These are phyloP conservation scores for Coracias cyanogaster DNA, from an alignment of 2,797 vertebrate genomes.

Conservation along the genomic window DNA sequence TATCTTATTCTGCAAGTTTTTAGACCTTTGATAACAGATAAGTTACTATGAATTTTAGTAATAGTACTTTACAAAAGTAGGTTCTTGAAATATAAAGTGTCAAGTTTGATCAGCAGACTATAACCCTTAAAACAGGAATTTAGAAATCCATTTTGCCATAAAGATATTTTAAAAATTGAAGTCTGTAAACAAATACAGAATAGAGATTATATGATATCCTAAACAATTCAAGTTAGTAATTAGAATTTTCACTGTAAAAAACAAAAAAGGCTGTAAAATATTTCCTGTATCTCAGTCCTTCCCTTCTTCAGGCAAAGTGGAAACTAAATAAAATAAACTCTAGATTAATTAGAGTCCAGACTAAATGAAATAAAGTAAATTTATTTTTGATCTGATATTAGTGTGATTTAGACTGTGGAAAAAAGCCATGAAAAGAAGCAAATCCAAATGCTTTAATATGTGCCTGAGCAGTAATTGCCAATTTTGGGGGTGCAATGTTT, in stretches of 20 bases:
- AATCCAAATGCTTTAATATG: neutral
- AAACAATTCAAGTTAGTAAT: neutral
- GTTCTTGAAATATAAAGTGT: neutral
- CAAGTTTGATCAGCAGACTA: neutral
- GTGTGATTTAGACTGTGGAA: slow-evolving; percentile 2
- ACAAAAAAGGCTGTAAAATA: neutral
- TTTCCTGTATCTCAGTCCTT: neutral
- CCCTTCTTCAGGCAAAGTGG: neutral
- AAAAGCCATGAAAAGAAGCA: slow-evolving; percentile 5
- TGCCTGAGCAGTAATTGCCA: neutral
- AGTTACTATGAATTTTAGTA: neutral
- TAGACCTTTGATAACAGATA: neutral
- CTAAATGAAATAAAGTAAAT: neutral
- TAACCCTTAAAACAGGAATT: neutral
- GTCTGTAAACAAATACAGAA: neutral
- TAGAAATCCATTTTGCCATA: neutral
- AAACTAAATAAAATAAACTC: neutral
- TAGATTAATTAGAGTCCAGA: neutral
- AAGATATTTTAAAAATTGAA: neutral
- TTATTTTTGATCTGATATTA: neutral
- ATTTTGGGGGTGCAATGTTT: neutral
- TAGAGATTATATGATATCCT: neutral
- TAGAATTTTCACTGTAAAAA: neutral
- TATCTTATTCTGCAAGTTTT: neutral
- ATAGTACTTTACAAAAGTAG: neutral